phyloP scores from a whole-genome alignment of 2,797 vertebrate genomes.

The Galagoides demidoff region DNA sequence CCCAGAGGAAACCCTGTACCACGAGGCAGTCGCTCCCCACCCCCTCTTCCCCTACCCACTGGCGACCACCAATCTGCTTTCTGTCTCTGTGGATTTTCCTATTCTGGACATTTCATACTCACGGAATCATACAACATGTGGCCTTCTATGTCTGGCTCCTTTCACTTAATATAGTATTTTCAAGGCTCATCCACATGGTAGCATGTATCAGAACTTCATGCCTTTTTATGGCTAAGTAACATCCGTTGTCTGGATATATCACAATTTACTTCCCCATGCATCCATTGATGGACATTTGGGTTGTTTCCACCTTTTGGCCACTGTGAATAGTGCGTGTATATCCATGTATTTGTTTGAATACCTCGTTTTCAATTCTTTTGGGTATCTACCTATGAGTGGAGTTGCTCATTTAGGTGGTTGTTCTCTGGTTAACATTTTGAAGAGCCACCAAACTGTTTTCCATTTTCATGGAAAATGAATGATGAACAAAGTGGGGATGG shows the following conservation, averaged over 20 bases:
- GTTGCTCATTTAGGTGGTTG: background rate
- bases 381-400: background rate
- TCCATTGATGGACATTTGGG: background rate
- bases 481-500: background rate
- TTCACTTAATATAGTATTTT: background rate
- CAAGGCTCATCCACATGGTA: background rate
- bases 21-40: background rate
- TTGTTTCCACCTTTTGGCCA: background rate
- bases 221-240: background rate
- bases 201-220: background rate
- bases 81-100: background rate
- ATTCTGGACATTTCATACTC: background rate
- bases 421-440: background rate
- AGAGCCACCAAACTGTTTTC: background rate
- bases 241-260: background rate
- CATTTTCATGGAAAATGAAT: background rate
- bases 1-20: background rate
- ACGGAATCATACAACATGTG: background rate
- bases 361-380: background rate
- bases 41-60: rapidly evolving
- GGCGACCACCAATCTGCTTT: background rate
- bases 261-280: background rate
- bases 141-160: background rate
- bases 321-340: background rate
- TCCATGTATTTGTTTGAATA: background rate